These are phyloP conservation scores for Hololepta plana DNA, from an alignment of 2,888 invertebrate genomes.

Conservation along the genomic window DNA sequence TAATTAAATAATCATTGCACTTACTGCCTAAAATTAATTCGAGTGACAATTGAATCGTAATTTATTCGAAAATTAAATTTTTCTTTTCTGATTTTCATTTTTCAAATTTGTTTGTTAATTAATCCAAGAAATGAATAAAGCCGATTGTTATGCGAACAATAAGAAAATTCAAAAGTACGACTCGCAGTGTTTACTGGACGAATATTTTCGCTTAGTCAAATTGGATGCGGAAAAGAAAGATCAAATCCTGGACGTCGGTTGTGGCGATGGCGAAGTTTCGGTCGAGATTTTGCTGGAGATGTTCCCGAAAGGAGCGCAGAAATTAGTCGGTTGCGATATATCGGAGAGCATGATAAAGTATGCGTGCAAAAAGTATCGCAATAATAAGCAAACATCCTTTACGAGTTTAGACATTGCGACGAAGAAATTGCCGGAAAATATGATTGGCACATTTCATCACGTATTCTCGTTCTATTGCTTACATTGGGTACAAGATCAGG, in stretches of 20 bases:
- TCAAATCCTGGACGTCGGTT: constrained; percentile 50
- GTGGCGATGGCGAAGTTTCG: constrained; percentile 54
- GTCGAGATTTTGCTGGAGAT: constrained; percentile 41
- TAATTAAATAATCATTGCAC: neutral
- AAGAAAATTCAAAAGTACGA: constrained; percentile 51
- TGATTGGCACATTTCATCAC: constrained; percentile 40
- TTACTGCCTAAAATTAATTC: neutral
- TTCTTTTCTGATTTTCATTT: constrained; percentile 2
- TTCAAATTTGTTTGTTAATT: neutral
- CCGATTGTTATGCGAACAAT: constrained; percentile 46
- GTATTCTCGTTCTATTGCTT: constrained; percentile 61
- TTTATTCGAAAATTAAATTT: neutral
- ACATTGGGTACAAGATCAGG: constrained; percentile 60
- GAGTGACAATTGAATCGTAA: too few relatives aligned
- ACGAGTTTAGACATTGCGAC: constrained; percentile 38
- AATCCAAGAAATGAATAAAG: constrained; percentile 34
- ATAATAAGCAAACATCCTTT: constrained; percentile 29
- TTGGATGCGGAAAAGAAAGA: constrained; percentile 33
- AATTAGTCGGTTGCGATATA: constrained; percentile 46
- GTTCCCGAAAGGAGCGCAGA: constrained; percentile 34
- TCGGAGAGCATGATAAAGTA: constrained; percentile 52
- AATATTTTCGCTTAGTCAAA: constrained; percentile 37
- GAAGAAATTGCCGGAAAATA: constrained; percentile 28
- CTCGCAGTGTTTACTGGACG: constrained; percentile 41
- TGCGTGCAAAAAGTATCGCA: constrained; percentile 34